These are phyloP conservation scores for Pelobates cultripes DNA, from an alignment of 2,797 vertebrate genomes.

Conservation along the genomic window DNA sequence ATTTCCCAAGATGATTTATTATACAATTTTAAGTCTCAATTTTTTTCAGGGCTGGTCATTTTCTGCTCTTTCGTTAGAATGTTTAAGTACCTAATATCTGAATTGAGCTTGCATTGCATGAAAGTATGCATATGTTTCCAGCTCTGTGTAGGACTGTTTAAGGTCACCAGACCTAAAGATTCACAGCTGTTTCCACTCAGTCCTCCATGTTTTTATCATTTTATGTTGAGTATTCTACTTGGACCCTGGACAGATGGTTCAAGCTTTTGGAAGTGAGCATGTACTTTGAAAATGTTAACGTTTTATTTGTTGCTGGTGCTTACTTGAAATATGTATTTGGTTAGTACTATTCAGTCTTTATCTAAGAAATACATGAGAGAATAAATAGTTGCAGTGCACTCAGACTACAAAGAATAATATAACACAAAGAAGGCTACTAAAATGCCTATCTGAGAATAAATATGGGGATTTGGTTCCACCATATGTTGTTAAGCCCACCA, in stretches of 20 bases:
- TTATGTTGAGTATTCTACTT: slow-evolving; percentile 51
- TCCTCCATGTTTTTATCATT: slow-evolving; percentile 29
- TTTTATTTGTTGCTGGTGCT: slow-evolving; percentile 11
- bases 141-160: slow-evolving; percentile 47
- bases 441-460: too few species aligned
- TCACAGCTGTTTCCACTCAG: slow-evolving; percentile 53
- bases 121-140: slow-evolving; percentile 3
- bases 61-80: background rate
- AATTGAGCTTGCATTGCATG: slow-evolving; percentile 31
- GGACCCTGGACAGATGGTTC: slow-evolving; percentile 53
- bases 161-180: slow-evolving; percentile 53
- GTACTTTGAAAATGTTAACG: slow-evolving; percentile 35
- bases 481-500: too few species aligned
- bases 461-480: too few species aligned
- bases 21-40: too few species aligned
- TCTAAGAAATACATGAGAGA: too few species aligned
- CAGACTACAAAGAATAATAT: too few species aligned
- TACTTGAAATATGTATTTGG: too few species aligned
- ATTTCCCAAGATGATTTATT: too few species aligned
- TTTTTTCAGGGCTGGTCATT: too few species aligned
- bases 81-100: slow-evolving; percentile 27
- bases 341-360: too few species aligned
- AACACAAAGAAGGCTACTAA: too few species aligned
- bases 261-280: slow-evolving; percentile 33
- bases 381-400: too few species aligned